Evolutionary conservation across 2,888 invertebrate species (phyloP).

Genomic region (Metopia argyrocephala): DNA sequence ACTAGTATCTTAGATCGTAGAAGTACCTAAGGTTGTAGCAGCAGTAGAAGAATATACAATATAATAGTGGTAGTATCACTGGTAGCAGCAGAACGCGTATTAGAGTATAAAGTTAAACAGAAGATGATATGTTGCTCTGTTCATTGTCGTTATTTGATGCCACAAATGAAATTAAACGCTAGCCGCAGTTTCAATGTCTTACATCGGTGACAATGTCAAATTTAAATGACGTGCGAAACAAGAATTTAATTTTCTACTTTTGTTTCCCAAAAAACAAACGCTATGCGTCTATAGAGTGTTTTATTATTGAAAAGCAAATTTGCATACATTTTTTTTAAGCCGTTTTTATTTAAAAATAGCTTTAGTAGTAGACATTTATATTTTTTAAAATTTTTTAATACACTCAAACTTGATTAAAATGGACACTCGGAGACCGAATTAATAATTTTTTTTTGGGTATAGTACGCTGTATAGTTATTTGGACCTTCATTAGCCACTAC

Average conservation of each 20-base stretch:
- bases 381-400: no score
- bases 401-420: no score
- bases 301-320: neutral
- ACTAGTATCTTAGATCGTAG: slow-evolving; percentile 9
- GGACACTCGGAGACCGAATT: no score
- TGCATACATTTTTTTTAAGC: neutral
- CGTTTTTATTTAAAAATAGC: no score
- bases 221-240: slow-evolving; percentile 76
- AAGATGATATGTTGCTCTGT: slow-evolving; percentile 55
- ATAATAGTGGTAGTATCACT: neutral
- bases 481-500: no score
- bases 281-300: slow-evolving; percentile 8
- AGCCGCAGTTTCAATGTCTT: slow-evolving; percentile 68
- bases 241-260: slow-evolving; percentile 75
- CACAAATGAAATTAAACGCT: slow-evolving; percentile 75
- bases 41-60: slow-evolving; percentile 10
- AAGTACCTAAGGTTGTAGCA: neutral
- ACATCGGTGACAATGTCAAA: slow-evolving; percentile 70
- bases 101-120: slow-evolving; percentile 59
- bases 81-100: neutral
- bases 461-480: no score
- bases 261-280: slow-evolving; percentile 36
- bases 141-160: slow-evolving; percentile 63
- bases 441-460: no score
- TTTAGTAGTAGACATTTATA: no score